Evolutionary conservation across 2,113 vertebrate genomes (phyloP), one percentile per base, ranked within the genome.

Genomic region (Rhinogobius similis): DNA sequence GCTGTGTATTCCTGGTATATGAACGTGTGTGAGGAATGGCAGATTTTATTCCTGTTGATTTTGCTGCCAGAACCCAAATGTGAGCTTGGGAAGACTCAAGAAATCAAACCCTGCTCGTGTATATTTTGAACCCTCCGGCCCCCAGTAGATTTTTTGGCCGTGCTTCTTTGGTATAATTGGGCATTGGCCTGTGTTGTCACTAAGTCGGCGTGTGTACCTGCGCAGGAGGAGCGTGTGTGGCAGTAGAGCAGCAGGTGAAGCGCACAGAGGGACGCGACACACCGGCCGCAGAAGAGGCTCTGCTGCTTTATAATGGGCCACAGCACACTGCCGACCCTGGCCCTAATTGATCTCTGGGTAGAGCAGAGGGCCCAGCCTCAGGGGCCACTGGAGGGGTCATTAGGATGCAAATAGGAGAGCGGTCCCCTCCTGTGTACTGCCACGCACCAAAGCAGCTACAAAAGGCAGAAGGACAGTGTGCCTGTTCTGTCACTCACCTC

Each of bases 321-420:
- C 69, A 77, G 88, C 70, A 82, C 83, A 86, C 70, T 39, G 66
- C 27, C 16, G 75, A 77, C 78, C 81, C 64, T 79, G 89, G 83
- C 86, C 88, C 87, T 93, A 93, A 93, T 93, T 93, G 91, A 93
- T 93, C 91, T 93, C 90, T 86, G 88, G 92, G 90, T 89, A 90
- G 84, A 82, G 88, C 86, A 82, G 76, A 90, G 90, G 89, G 90
- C 86, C 83, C 85, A 68, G 90, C 88, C 91, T 90, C 81, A 50
- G 90, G 91, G 89, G 88, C 89, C 91, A 82, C 81, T 83, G 83
- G 86, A 88, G 82, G 87, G 86, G 87, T 92, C 90, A 92, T 93
- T 93, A 92, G 90, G 83, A 93, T 93, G 91, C 92, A 92, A 93
- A 93, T 93, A 86, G 82, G 87, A 77, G 86, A 73, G 81, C 65